Conservation (phyloP, 2,113 vertebrate species). For the Coptodon bakossiorum region DNA sequence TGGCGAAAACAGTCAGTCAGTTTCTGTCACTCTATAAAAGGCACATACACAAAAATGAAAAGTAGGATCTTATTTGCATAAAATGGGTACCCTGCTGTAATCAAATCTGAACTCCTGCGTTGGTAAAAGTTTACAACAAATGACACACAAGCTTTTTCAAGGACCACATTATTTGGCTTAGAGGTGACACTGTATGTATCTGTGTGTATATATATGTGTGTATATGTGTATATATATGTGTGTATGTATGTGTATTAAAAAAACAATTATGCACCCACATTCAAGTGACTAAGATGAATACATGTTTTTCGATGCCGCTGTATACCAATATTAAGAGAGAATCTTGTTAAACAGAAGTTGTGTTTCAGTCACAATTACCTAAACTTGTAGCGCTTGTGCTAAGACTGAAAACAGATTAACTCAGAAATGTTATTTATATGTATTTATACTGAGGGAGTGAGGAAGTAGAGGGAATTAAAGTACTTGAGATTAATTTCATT, state of each 20-base stretch:
- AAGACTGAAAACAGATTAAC: neutral
- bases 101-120: neutral
- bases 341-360: neutral
- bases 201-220: accelerated
- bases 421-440: neutral
- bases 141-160: neutral
- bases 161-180: neutral
- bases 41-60: neutral
- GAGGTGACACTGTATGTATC: neutral
- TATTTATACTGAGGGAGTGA: neutral
- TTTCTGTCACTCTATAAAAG: neutral
- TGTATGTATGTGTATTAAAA: accelerated
- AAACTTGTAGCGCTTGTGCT: neutral
- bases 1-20: neutral
- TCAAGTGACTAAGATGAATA: neutral
- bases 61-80: neutral
- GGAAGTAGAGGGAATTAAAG: neutral
- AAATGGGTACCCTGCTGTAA: neutral
- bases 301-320: neutral
- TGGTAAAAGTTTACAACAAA: neutral
- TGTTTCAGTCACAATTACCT: neutral
- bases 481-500: neutral
- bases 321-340: neutral
- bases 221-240: accelerated
- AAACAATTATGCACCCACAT: neutral